Evolutionary conservation across 2,888 invertebrate genomes (phyloP).

Genomic region (Aphodius sticticus): DNA sequence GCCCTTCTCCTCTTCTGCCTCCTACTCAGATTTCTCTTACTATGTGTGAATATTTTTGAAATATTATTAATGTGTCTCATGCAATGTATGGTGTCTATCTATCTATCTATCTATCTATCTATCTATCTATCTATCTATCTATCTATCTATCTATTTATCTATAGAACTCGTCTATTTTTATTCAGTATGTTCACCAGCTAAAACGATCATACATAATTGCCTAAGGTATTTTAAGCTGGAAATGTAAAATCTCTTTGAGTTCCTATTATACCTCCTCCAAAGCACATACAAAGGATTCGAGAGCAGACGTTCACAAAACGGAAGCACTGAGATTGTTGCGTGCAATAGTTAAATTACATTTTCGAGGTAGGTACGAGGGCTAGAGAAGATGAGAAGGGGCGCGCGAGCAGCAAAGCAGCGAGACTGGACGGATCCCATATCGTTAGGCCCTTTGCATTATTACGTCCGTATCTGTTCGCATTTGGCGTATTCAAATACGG

Average conservation of each 20-base stretch:
- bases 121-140: no score
- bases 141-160: no score
- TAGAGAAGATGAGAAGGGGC: neutral
- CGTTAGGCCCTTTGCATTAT: constrained; percentile 37
- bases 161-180: no score
- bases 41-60: no score
- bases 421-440: constrained; percentile 28
- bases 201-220: neutral
- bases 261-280: neutral
- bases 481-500: constrained; percentile 37
- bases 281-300: neutral
- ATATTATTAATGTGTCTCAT: no score
- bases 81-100: no score
- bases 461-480: constrained; percentile 35
- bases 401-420: neutral
- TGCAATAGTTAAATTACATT: neutral
- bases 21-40: no score
- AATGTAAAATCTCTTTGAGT: neutral
- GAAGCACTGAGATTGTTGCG: neutral
- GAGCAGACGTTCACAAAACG: neutral
- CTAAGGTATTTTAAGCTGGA: neutral
- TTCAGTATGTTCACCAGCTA: no score
- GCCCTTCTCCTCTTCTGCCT: no score
- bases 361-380: neutral
- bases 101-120: no score